Evolutionary conservation across 2,888 invertebrate genomes (phyloP), one percentile per base, ranked within the genome.

Genomic region (Troglohyphantes excavatus): DNA sequence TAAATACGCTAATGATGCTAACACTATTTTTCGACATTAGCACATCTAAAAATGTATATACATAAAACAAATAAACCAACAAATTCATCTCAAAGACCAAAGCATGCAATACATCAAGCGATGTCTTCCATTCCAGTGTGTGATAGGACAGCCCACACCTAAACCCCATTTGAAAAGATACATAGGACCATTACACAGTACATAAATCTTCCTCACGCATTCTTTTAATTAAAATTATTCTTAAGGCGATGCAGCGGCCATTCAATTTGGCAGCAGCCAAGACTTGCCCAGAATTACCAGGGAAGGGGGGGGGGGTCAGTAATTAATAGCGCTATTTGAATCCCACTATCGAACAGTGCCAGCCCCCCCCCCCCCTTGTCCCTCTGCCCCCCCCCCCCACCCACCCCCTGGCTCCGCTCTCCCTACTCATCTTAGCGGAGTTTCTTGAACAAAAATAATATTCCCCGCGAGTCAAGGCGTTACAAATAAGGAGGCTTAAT

Each of bases 401-500:
- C 39, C 9, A 3, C 33, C n/a, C n/a, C n/a, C n/a, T n/a, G n/a
- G n/a, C n/a, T n/a, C n/a, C n/a, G n/a, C n/a, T 11, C 68, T 33
- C 6, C 68, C 21, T 70, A 29, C 39, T 33, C 33, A 46, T 43
- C 75, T 70, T 39, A 70, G 75, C 75, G 63, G 23, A 43, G 26
- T 78, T 78, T 65, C 63, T 65, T 59, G 72, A 79, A 72, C 63
- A 86, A 86, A 86, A 86, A 86, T 86, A 81, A 81, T 81, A 81
- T 81, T 53, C 79, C 21, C 9, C n/a, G n/a, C 63, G 43, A 78
- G 61, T 59, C 86, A 70, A 79, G 63, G 83, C 83, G 86, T 79
- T 78, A 86, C 79, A 86, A 86, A 79, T 79, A 78, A 79, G 70
- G 86, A 78, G 72, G 67, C 68, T 78, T 86, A 86, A 86, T 86